Evolutionary conservation across 2,797 vertebrate species (phyloP).

Genomic region (Chaenodraco wilsoni): DNA sequence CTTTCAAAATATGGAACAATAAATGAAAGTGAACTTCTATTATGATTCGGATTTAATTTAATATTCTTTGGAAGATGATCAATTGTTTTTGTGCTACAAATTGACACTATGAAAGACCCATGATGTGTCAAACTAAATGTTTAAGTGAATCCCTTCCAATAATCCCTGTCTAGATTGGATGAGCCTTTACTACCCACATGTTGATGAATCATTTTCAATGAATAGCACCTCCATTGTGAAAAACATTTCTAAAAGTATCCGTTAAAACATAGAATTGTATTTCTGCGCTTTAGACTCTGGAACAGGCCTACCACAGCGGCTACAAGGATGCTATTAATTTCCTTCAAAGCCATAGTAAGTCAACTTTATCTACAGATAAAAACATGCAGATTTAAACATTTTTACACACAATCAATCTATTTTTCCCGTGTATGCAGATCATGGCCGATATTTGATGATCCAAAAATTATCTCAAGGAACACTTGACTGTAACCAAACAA

Average conservation of each 20-base stretch:
- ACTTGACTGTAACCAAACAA: neutral
- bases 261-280: neutral
- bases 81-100: neutral
- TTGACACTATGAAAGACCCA: neutral
- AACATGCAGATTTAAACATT: neutral
- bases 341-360: conserved; percentile 86
- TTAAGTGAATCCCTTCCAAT: neutral
- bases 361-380: neutral
- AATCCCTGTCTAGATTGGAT: neutral
- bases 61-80: neutral
- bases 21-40: neutral
- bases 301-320: conserved; percentile 86
- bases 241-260: neutral
- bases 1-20: neutral
- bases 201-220: neutral
- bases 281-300: conserved; percentile 80
- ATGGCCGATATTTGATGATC: conserved; percentile 25
- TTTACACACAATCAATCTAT: neutral
- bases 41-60: neutral
- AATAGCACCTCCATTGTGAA: neutral
- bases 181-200: neutral
- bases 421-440: conserved; percentile 31
- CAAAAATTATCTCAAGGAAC: neutral
- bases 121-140: neutral
- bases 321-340: conserved; percentile 87